Conservation (phyloP, 2,888 invertebrate species). For the Caenorhabditis macrosperma region DNA sequence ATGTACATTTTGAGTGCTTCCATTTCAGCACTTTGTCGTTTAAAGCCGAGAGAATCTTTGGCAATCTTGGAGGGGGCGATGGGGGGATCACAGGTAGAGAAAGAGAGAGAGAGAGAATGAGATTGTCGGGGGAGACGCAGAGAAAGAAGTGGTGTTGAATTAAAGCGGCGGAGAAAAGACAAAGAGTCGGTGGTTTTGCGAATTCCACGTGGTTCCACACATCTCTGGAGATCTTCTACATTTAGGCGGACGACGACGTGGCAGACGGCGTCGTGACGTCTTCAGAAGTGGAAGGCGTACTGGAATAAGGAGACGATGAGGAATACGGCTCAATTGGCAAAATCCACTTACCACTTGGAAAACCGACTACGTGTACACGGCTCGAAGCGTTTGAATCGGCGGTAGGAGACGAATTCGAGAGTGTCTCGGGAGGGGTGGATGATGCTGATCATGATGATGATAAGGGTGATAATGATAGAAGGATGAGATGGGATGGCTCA, state of each 20-base stretch:
- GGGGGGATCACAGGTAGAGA: constrained; percentile 33
- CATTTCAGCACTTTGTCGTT: constrained; percentile 12
- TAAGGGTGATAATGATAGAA: no score
- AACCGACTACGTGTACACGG: constrained; percentile 14
- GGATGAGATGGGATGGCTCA: no score
- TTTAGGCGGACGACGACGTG: constrained; percentile 9
- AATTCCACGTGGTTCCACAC: neutral
- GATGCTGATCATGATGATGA: constrained; percentile 73
- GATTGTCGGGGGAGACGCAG: constrained; percentile 11
- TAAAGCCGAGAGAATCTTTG: constrained; percentile 30
- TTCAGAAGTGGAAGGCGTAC: neutral
- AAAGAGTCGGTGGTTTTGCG: neutral
- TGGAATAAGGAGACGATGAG: constrained; percentile 5
- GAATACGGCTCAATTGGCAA: neutral
- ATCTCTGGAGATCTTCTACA: constrained; percentile 2
- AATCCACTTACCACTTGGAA: constrained; percentile 24
- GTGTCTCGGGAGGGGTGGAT: constrained; percentile 70
- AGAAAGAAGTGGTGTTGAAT: constrained; percentile 45
- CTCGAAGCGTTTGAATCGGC: constrained; percentile 30
- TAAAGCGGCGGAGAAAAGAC: constrained; percentile 28
- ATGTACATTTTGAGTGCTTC: constrained; percentile 26
- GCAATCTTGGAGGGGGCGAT: no score
- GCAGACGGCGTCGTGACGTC: constrained; percentile 3
- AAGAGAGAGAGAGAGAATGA: neutral
- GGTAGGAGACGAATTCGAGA: constrained; percentile 67